phyloP scores from a whole-genome alignment of 2,888 invertebrate genomes.

The Nezara viridula region DNA sequence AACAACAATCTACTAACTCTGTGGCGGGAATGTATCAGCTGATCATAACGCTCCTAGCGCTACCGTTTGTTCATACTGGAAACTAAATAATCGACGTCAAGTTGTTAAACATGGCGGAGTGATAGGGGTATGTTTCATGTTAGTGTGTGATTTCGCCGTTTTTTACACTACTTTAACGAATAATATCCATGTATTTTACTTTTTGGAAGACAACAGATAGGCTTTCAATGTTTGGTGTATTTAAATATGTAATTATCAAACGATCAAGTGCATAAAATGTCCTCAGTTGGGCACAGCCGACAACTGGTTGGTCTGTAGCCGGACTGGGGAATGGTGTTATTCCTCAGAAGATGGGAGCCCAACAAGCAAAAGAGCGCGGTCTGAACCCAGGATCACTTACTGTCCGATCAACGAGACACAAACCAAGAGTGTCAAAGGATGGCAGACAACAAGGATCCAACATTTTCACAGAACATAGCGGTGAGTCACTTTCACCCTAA shows the following conservation, averaged over 20 bases:
- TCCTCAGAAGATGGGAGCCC: slow-evolving; percentile 83
- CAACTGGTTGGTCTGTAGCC: slow-evolving; percentile 60
- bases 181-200: slow-evolving; percentile 19
- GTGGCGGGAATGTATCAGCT: slow-evolving; percentile 58
- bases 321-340: slow-evolving; percentile 61
- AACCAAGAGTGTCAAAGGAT: slow-evolving; percentile 84
- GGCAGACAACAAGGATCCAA: slow-evolving; percentile 88
- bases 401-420: slow-evolving; percentile 68
- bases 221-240: neutral
- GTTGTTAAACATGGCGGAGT: slow-evolving; percentile 72
- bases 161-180: neutral
- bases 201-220: slow-evolving; percentile 24
- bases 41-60: slow-evolving; percentile 62
- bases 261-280: slow-evolving; percentile 34
- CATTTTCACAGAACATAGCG: slow-evolving; percentile 95
- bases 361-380: slow-evolving; percentile 92
- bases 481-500: slow-evolving; percentile 73
- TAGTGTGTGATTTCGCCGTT: slow-evolving; percentile 42
- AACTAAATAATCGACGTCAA: slow-evolving; percentile 75
- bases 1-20: neutral
- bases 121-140: slow-evolving; percentile 53
- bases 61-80: slow-evolving; percentile 59
- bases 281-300: slow-evolving; percentile 59
- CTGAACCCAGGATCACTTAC: slow-evolving; percentile 76
- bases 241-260: slow-evolving; percentile 56